A percentile compares a stretch with the other conserved stretches of the same genome.
Evolutionary conservation across 2,797 vertebrate genomes (phyloP).

Genomic region (Hydrophis major): DNA sequence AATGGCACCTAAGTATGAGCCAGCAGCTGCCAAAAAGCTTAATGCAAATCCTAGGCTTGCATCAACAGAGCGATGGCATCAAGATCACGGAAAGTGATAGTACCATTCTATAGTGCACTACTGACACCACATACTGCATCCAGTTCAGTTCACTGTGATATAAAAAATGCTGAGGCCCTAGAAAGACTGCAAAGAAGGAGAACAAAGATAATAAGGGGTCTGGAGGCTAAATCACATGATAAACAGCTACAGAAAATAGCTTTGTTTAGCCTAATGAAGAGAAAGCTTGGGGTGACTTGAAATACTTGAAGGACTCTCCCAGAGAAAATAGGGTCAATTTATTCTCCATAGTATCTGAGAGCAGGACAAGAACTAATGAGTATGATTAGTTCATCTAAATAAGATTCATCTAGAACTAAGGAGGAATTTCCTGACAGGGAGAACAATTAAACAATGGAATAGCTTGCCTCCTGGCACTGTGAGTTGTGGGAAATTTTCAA

Average conservation of each 20-base stretch:
- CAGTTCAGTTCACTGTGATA: background rate
- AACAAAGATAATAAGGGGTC: background rate
- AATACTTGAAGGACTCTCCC: background rate
- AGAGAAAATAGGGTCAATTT: background rate
- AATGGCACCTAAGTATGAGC: background rate
- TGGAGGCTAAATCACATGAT: background rate
- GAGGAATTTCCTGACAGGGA: too few relatives aligned
- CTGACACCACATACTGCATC: background rate
- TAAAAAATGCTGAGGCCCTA: background rate
- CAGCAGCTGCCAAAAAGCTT: background rate
- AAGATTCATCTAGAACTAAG: too few relatives aligned
- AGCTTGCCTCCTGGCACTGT: too few relatives aligned
- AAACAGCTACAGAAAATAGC: background rate
- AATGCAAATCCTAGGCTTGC: background rate
- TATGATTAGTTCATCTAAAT: too few relatives aligned
- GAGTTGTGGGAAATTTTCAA: too few relatives aligned
- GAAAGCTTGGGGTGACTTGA: too few relatives aligned
- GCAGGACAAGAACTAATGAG: too few relatives aligned
- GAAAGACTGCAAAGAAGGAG: background rate
- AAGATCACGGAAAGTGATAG: background rate
- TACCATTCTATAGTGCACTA: background rate
- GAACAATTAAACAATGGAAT: too few relatives aligned
- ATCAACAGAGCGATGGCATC: background rate
- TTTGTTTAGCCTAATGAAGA: background rate
- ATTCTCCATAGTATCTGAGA: too few relatives aligned